Conservation (phyloP, 2,888 invertebrate species). For the Scaptodrosophila latifasciaeformis region DNA sequence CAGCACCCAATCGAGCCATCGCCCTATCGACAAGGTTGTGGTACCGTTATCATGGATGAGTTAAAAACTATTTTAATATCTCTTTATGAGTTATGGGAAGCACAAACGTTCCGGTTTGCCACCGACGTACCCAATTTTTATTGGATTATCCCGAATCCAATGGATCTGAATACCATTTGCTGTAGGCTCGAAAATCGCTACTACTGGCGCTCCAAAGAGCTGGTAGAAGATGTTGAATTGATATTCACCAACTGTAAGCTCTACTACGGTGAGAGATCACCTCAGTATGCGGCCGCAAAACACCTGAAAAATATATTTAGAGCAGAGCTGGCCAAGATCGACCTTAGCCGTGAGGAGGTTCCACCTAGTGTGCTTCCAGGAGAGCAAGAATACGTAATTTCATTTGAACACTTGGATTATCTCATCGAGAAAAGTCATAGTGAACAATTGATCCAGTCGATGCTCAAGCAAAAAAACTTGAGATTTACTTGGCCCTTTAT, state of each 20-base stretch:
- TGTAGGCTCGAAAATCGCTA: slow-evolving; percentile 31
- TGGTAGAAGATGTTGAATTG: slow-evolving; percentile 29
- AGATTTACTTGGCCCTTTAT: slow-evolving; percentile 31
- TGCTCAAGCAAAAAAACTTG: slow-evolving; percentile 21
- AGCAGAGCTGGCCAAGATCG: not conserved
- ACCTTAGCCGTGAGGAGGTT: slow-evolving; percentile 26
- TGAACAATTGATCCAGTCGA: slow-evolving; percentile 7
- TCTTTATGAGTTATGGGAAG: slow-evolving; percentile 7
- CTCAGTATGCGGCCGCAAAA: slow-evolving; percentile 20
- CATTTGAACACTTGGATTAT: slow-evolving; percentile 11
- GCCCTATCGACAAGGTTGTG: slow-evolving; percentile 20
- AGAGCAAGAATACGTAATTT: not conserved
- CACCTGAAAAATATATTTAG: slow-evolving; percentile 14
- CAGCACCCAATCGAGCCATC: slow-evolving; percentile 34
- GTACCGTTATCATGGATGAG: slow-evolving; percentile 29
- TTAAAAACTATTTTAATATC: slow-evolving; percentile 11
- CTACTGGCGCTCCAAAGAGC: slow-evolving; percentile 32
- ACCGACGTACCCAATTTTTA: slow-evolving; percentile 33
- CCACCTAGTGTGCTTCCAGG: not conserved
- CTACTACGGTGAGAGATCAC: slow-evolving; percentile 18
- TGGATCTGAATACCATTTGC: slow-evolving; percentile 35
- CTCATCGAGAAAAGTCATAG: slow-evolving; percentile 31
- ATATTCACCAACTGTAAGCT: slow-evolving; percentile 33
- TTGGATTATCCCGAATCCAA: slow-evolving; percentile 17
- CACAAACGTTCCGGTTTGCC: too few species aligned